Evolutionary conservation across 2,888 invertebrate genomes (phyloP).

Genomic region (Tanytarsus gracilentus): DNA sequence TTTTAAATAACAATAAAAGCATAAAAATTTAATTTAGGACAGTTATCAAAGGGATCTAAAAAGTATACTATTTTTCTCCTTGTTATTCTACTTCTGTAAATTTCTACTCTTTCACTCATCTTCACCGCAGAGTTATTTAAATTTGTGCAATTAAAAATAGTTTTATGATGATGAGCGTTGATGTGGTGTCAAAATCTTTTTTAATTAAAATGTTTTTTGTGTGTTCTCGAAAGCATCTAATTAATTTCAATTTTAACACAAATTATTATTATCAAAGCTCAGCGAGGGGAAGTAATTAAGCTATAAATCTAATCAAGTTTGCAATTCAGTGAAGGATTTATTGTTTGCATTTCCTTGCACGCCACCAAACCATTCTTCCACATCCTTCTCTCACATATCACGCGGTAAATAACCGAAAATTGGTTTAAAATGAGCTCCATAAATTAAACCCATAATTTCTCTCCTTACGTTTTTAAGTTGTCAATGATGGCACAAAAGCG

Average conservation of each 20-base stretch:
- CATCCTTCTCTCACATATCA: not conserved
- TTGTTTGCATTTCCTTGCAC: not conserved
- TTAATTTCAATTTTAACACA: constrained; percentile 22
- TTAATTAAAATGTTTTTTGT: constrained; percentile 29
- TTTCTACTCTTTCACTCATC: not conserved
- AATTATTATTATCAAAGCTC: too few relatives aligned
- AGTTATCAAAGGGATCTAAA: not conserved
- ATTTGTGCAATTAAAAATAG: constrained; percentile 7
- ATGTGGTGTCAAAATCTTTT: not conserved
- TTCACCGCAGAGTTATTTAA: not conserved
- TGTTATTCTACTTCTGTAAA: too few relatives aligned
- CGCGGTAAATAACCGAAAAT: constrained; percentile 19
- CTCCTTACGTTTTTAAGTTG: too few relatives aligned
- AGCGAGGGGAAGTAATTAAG: constrained; percentile 27
- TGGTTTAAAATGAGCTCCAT: constrained; percentile 19
- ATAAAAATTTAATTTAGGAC: too few relatives aligned
- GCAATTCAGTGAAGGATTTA: constrained; percentile 27
- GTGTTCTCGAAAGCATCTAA: constrained; percentile 23
- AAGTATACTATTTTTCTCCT: too few relatives aligned
- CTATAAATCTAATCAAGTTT: constrained; percentile 28
- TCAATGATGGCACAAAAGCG: too few relatives aligned
- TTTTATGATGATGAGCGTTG: constrained; percentile 12
- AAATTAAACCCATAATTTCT: constrained; percentile 18
- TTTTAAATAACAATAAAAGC: not conserved
- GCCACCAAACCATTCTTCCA: not conserved